phyloP scores from a whole-genome alignment of 2,888 invertebrate genomes.

The Eupithecia abbreviata region DNA sequence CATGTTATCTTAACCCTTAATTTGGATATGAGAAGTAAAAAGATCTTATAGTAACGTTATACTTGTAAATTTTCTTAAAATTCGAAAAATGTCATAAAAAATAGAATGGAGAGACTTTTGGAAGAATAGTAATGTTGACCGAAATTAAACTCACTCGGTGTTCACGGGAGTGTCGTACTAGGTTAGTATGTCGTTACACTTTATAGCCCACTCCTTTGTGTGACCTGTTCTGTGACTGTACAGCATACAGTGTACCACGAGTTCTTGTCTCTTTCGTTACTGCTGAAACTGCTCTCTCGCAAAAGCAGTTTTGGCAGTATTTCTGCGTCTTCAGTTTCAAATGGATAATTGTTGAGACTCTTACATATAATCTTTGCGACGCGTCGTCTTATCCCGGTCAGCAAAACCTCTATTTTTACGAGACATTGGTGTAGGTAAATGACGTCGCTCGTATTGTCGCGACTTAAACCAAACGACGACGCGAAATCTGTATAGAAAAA shows the following conservation, averaged over 20 bases:
- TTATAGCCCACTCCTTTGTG: too few relatives aligned
- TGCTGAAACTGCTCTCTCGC: not conserved
- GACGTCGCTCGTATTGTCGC: not conserved
- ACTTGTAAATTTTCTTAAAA: too few relatives aligned
- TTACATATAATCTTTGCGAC: not conserved
- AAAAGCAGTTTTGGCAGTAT: not conserved
- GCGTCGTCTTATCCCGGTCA: not conserved
- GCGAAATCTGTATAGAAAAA: not conserved
- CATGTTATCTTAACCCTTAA: too few relatives aligned
- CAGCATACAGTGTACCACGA: not conserved
- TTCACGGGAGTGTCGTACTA: not conserved
- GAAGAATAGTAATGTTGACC: too few relatives aligned
- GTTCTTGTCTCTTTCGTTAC: not conserved
- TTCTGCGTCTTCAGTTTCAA: not conserved
- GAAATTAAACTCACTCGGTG: too few relatives aligned
- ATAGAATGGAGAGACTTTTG: too few relatives aligned
- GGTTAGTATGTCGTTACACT: too few relatives aligned
- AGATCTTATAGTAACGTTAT: too few relatives aligned
- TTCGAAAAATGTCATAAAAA: too few relatives aligned
- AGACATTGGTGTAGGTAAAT: not conserved
- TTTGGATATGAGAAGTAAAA: too few relatives aligned
- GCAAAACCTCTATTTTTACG: not conserved
- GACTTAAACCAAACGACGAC: not conserved
- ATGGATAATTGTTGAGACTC: not conserved
- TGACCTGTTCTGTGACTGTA: not conserved